Conservation (phyloP, 2,113 vertebrate genomes). For the Pelvicachromis taeniatus region DNA sequence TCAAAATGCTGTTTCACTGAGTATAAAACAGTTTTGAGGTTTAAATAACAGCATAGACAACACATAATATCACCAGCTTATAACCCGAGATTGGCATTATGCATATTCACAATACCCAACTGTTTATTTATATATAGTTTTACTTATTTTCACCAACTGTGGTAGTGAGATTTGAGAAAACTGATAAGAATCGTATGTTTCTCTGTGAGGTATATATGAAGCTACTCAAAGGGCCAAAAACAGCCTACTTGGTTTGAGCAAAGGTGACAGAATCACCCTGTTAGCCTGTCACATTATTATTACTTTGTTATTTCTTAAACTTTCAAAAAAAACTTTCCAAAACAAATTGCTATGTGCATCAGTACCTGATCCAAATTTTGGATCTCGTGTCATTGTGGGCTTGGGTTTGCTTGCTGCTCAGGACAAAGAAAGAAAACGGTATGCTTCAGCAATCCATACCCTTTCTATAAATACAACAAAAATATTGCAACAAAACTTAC, state of each 20-base stretch:
- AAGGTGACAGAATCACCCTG: background rate
- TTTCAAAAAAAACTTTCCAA: background rate
- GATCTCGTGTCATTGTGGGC: background rate
- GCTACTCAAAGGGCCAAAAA: background rate
- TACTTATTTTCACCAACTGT: background rate
- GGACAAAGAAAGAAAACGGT: background rate
- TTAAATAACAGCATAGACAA: background rate
- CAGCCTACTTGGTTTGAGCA: background rate
- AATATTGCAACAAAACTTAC: background rate
- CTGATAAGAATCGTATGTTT: background rate
- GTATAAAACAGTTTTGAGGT: background rate
- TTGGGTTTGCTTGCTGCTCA: background rate
- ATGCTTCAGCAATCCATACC: background rate
- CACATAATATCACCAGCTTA: background rate
- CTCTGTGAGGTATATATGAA: background rate
- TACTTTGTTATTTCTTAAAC: background rate
- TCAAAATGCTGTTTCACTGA: background rate
- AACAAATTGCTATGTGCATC: background rate
- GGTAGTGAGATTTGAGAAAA: background rate
- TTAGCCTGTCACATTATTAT: accelerated
- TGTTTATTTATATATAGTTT: background rate
- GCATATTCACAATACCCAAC: background rate
- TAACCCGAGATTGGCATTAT: accelerated
- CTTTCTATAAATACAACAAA: background rate
- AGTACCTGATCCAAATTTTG: background rate